Evolutionary conservation across 2,888 invertebrate species (phyloP).

Genomic region (Acleris laterana): DNA sequence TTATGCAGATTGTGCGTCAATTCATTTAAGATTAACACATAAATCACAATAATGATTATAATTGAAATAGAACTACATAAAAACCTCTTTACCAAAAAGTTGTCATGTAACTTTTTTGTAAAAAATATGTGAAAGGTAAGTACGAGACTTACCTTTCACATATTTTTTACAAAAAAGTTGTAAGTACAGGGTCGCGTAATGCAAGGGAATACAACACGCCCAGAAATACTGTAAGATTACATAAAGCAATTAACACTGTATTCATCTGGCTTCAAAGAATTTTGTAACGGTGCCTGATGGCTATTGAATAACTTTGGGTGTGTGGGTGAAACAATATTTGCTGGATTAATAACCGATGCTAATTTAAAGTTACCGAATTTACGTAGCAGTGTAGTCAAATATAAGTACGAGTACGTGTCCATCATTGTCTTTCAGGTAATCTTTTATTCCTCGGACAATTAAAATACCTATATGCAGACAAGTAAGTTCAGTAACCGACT

Average conservation of each 20-base stretch:
- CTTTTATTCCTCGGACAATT: too few species aligned
- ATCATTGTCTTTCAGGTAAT: conserved; percentile 1
- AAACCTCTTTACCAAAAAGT: too few species aligned
- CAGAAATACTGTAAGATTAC: conserved; percentile 45
- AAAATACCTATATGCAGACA: background rate
- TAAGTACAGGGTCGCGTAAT: background rate
- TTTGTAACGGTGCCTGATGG: conserved; percentile 43
- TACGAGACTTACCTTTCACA: too few species aligned
- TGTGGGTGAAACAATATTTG: conserved; percentile 15
- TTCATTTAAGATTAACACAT: too few species aligned
- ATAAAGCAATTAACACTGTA: conserved; percentile 55
- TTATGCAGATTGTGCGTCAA: conserved; percentile 50
- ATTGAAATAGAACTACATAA: too few species aligned
- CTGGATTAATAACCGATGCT: conserved; percentile 8
- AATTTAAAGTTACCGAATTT: conserved; percentile 3
- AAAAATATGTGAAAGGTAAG: too few species aligned
- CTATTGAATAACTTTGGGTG: conserved; percentile 42
- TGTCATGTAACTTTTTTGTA: too few species aligned
- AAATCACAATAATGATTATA: too few species aligned
- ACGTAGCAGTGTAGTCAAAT: background rate
- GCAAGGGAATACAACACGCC: conserved; percentile 22
- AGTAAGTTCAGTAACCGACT: background rate
- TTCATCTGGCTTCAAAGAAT: conserved; percentile 48
- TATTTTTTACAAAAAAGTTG: background rate
- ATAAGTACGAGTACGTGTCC: conserved; percentile 3